Base-by-base conservation (phyloP, 2,888 invertebrate species). In the Ptilodon capucinus region DNA sequence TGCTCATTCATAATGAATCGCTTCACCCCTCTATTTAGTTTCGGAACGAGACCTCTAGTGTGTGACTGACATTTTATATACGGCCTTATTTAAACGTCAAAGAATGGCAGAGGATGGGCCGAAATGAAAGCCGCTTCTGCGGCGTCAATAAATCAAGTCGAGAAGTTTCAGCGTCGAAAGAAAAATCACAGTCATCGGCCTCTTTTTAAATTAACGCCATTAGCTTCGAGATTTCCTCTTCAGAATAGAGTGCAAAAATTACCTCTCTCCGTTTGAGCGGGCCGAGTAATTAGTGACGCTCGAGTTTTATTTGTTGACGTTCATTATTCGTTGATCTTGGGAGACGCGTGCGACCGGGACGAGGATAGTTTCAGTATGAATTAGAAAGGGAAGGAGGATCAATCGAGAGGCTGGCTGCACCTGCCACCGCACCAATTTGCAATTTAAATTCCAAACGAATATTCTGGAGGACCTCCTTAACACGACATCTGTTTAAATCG, bases 401-500 rank as follows among this genome's bases (percentile, higher is more conserved):
- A 79, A 84, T 85, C 77, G 80, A 65, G 76, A 76, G 71, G 77
- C 79, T 90, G 72, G 76, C 79, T 90, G 90, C 91, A 90, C 90
- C 90, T 90, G 90, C 84, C 86, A 68, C 86, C 83, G 81, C 79
- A 81, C 81, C 76, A 89, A 91, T 91, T 91, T 91, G 89, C 91
- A 91, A 91, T 91, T 91, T 91, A 91, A 91, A 91, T 91, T 85
- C 79, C 73, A 51, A 82, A 87, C 84, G 88, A 89, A 87, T 88
- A 88, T 89, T 90, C 80, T 64, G 73, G 80, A 90, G 86, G 87
- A 88, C 84, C 90, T 91, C 87, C 87, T 91, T 91, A 91, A 91
- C 91, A 91, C 91, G 91, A 91, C 90, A 91, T 91, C 91, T 91
- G 90, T 85, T 89, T 88, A 86, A 89, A 91, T 89, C 86, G 84